A percentile compares a stretch with the other conserved stretches of the same genome.
Evolutionary conservation across 92 coral and sea anemone genomes (phyloP).

Genomic region (Anthopleura xanthogrammica): DNA sequence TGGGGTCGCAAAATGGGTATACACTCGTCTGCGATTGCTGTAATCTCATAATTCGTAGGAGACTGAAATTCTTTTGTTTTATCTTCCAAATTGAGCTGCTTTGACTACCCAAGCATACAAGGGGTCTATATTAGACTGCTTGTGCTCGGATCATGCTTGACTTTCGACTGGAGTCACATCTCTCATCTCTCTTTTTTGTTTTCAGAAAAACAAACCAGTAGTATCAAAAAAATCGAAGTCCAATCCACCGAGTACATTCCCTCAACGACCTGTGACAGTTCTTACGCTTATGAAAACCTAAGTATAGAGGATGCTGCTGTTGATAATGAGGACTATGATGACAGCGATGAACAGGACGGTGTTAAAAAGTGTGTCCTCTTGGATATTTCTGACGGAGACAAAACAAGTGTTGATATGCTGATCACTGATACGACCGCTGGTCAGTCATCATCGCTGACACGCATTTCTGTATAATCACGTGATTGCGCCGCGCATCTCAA

Average conservation of each 20-base stretch:
- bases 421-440: constrained; percentile 29
- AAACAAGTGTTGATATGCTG: constrained; percentile 55
- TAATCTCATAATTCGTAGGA: too few relatives aligned
- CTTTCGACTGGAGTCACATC: neutral
- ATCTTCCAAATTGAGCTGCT: too few relatives aligned
- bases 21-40: too few relatives aligned
- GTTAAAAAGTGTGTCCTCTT: constrained; percentile 59
- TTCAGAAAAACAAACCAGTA: constrained; percentile 14
- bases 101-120: too few relatives aligned
- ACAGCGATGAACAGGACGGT: constrained; percentile 31
- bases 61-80: too few relatives aligned
- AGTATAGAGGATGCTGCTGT: constrained; percentile 13
- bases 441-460: constrained; percentile 3
- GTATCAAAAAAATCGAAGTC: constrained; percentile 25
- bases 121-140: too few relatives aligned
- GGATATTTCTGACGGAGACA: constrained; percentile 74
- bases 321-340: constrained; percentile 33
- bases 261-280: constrained; percentile 11
- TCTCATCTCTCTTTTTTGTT: neutral
- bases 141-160: neutral
- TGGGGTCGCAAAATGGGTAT: too few relatives aligned
- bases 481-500: neutral
- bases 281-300: constrained; percentile 20
- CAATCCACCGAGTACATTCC: constrained; percentile 19
- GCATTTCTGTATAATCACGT: constrained; percentile 24